Conservation (phyloP, 1,140 invertebrate genomes). For the Cydia strobilella region DNA sequence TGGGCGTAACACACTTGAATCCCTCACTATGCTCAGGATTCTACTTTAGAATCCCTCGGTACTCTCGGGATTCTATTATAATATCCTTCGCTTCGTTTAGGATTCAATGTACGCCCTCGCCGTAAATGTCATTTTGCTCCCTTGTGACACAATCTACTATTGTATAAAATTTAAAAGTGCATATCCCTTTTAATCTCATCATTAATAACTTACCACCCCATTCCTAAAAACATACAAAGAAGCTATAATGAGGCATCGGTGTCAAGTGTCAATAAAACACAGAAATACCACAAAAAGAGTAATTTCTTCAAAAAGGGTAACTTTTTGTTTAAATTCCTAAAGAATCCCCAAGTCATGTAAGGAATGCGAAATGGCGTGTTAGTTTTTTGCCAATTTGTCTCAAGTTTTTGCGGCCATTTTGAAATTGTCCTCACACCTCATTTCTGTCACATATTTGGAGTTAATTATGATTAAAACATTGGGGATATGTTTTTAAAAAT, state of each 20-base stretch:
- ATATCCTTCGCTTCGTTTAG: too few relatives aligned
- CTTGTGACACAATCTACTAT: too few relatives aligned
- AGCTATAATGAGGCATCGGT: slow-evolving; percentile 62
- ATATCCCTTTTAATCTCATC: slow-evolving; percentile 34
- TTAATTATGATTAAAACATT: background rate
- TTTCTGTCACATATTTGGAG: slow-evolving; percentile 12
- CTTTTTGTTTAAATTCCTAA: slow-evolving; percentile 45
- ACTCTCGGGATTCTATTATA: too few relatives aligned
- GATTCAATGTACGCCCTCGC: too few relatives aligned
- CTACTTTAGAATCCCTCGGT: too few relatives aligned
- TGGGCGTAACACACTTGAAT: too few relatives aligned
- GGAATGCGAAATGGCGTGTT: slow-evolving; percentile 3
- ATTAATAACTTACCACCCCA: slow-evolving; percentile 32
- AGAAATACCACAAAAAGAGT: slow-evolving; percentile 50
- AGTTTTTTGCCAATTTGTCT: slow-evolving; percentile 52
- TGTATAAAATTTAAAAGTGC: too few relatives aligned
- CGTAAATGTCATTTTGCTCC: too few relatives aligned
- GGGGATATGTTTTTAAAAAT: background rate
- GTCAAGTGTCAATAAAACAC: slow-evolving; percentile 36
- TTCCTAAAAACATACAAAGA: slow-evolving; percentile 48
- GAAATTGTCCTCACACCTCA: slow-evolving; percentile 21
- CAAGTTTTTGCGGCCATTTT: slow-evolving; percentile 23
- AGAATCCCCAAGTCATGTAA: slow-evolving; percentile 34
- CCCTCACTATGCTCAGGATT: too few relatives aligned
- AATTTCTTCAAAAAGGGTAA: slow-evolving; percentile 36